These are phyloP conservation scores for Arctia plantaginis DNA, from an alignment of 2,888 invertebrate genomes.

Conservation along the genomic window DNA sequence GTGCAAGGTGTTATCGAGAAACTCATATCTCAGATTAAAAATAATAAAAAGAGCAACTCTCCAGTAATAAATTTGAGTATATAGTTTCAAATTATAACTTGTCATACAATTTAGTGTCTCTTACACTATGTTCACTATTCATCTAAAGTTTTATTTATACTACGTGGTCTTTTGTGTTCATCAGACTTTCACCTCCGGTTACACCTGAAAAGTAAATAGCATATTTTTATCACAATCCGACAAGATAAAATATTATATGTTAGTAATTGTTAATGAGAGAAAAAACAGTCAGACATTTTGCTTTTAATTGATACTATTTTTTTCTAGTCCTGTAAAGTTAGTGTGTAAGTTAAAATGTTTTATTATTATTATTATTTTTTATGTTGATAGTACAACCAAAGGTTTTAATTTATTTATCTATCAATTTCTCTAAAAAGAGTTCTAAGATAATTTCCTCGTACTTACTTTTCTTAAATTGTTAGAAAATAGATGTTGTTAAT, in stretches of 20 bases:
- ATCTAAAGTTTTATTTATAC: constrained; percentile 45
- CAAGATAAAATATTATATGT: constrained; percentile 5
- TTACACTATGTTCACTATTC: constrained; percentile 14
- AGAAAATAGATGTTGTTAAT: neutral
- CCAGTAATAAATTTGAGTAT: constrained; percentile 26
- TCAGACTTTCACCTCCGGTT: constrained; percentile 68
- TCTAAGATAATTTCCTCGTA: neutral
- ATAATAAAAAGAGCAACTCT: constrained; percentile 10
- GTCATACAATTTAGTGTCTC: constrained; percentile 20
- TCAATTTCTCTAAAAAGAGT: neutral
- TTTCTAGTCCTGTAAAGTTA: neutral
- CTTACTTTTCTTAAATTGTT: neutral
- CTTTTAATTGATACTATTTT: constrained; percentile 22
- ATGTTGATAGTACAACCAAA: neutral
- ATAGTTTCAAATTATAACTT: constrained; percentile 26
- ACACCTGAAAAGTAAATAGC: constrained; percentile 60
- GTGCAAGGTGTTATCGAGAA: neutral
- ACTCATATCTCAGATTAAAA: constrained; percentile 1
- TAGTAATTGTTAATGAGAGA: constrained; percentile 14
- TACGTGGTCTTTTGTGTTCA: constrained; percentile 66
- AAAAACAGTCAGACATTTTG: neutral
- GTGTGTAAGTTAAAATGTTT: neutral
- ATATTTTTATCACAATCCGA: constrained; percentile 17
- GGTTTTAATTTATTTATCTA: neutral
- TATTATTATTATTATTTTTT: neutral